Percentiles rank a stretch among this genome's conserved stretches.
phyloP scores from a whole-genome alignment of 23 tunicate genomes.

The Botrylloides violaceus region DNA sequence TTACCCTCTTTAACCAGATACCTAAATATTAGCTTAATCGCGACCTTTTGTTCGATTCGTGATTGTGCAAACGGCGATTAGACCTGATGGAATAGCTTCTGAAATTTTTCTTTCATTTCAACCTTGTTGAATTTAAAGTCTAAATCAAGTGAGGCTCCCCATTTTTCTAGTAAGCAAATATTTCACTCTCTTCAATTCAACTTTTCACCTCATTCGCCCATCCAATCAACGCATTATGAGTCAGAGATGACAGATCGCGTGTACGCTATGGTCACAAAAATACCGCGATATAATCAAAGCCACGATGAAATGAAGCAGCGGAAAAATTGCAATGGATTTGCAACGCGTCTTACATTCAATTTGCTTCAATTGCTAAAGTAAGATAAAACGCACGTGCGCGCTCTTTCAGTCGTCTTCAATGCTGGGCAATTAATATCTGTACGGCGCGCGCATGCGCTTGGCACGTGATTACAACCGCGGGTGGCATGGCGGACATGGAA shows the following conservation, averaged over 20 bases:
- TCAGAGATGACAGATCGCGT: neutral
- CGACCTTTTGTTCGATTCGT: neutral
- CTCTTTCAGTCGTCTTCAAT: too few species aligned
- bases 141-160: neutral
- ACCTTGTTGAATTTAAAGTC: neutral
- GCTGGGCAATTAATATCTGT: too few species aligned
- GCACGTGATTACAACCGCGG: too few species aligned
- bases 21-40: neutral
- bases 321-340: too few species aligned
- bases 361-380: too few species aligned
- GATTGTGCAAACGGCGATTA: neutral
- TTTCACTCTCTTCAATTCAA: neutral
- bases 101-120: neutral
- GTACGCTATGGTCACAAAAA: too few species aligned
- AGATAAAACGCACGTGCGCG: too few species aligned
- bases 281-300: too few species aligned
- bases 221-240: neutral
- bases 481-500: too few species aligned
- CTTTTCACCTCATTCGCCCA: neutral
- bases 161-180: neutral
- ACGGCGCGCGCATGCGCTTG: too few species aligned
- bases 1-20: neutral
- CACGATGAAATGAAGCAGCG: too few species aligned
- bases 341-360: too few species aligned
- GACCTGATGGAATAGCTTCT: slow-evolving; percentile 3